phyloP scores from a whole-genome alignment of 2,888 invertebrate genomes.

The Tethea ocularis region DNA sequence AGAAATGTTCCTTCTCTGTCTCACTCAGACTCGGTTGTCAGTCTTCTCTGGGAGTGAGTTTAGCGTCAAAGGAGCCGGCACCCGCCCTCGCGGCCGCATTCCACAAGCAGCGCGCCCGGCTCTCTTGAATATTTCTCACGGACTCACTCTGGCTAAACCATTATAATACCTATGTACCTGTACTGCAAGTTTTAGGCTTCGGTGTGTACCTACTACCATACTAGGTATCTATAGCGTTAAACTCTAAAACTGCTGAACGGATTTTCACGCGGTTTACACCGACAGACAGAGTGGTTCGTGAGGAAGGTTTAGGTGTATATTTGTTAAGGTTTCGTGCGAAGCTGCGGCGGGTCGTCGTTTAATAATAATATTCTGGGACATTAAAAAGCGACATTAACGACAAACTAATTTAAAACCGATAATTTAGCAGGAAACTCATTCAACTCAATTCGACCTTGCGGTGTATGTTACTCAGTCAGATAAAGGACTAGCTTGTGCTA shows the following conservation, averaged over 20 bases:
- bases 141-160: conserved; percentile 79
- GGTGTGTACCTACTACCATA: background rate
- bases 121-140: conserved; percentile 82
- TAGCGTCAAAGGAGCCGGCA: conserved; percentile 80
- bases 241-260: too few species aligned
- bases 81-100: conserved; percentile 79
- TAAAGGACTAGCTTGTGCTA: conserved; percentile 2
- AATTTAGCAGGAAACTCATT: conserved; percentile 32
- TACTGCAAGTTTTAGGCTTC: conserved; percentile 15
- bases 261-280: too few species aligned
- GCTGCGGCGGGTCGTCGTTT: too few species aligned
- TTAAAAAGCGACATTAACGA: too few species aligned
- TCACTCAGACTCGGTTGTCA: conserved; percentile 70
- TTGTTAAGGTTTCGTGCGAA: too few species aligned
- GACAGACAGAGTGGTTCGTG: too few species aligned
- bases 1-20: conserved; percentile 71
- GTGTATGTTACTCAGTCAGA: background rate
- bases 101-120: conserved; percentile 65
- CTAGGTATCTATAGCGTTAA: too few species aligned
- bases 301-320: too few species aligned
- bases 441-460: background rate
- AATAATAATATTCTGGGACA: too few species aligned
- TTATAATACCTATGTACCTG: conserved; percentile 49
- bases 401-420: conserved; percentile 19
- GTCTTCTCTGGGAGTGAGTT: conserved; percentile 70